These are phyloP conservation scores for Bombus sylvicola DNA, from an alignment of 1,140 invertebrate genomes.

Conservation along the genomic window DNA sequence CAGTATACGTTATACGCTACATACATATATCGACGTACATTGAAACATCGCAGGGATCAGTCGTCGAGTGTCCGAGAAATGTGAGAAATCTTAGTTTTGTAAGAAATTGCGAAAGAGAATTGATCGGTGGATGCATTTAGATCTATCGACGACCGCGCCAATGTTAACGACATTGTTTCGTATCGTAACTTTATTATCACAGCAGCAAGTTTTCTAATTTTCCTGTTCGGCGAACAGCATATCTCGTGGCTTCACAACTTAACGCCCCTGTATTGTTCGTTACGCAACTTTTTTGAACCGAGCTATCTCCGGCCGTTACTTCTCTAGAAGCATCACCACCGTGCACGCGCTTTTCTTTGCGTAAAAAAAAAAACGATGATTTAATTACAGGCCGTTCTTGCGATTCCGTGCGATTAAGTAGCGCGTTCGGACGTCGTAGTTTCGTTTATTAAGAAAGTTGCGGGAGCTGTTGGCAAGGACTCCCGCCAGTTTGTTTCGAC, in stretches of 20 bases:
- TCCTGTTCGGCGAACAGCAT: neutral
- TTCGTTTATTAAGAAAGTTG: conserved; percentile 3
- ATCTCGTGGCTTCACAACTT: neutral
- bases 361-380: neutral
- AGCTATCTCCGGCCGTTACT: too few relatives aligned
- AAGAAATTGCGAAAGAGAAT: neutral
- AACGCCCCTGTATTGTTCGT: neutral
- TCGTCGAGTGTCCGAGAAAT: too few relatives aligned
- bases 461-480: neutral
- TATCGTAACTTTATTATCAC: conserved; percentile 4
- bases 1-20: too few relatives aligned
- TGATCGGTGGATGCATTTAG: neutral
- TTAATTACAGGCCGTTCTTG: conserved; percentile 5
- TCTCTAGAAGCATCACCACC: neutral
- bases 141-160: neutral
- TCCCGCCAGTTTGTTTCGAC: neutral
- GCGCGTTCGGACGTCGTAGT: neutral
- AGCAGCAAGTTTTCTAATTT: conserved; percentile 38
- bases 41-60: too few relatives aligned
- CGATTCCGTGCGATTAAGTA: neutral
- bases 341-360: neutral
- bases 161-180: conserved; percentile 11
- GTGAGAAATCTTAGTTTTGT: neutral
- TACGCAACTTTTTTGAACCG: conserved; percentile 15
- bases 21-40: too few relatives aligned